Evolutionary conservation across 1,140 invertebrate species (phyloP), one percentile per base, ranked within the genome.

Genomic region (Drosophila bocqueti): DNA sequence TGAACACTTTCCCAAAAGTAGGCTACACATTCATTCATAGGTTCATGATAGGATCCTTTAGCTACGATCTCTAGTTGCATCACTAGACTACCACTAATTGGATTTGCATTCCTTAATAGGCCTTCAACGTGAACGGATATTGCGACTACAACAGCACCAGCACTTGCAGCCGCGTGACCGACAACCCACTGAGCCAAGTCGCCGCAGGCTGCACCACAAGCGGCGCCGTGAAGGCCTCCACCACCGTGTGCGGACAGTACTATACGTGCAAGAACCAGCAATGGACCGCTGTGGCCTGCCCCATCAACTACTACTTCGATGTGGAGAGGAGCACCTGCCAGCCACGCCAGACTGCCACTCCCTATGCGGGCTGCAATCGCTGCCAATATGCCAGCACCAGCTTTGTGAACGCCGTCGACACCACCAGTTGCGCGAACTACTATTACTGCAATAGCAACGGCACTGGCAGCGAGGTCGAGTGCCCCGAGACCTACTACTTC

Each of bases 401-500:
- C 0, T 87, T 77, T 10, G 84, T 72, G 9, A 87, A 87, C 65
- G 65, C 64, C 34, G 80, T 83, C 1, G 24, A 67, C 18, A 15
- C 2, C 4, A 13, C 36, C 1, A 11, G 7, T 24, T 87, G 83
- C 43, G 15, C 11, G 6, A n/a, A 13, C 4, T 87, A 83, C 40
- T 76, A 64, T 16, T 83, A 75, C 11, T 87, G 83, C 65, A 64
- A 40, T 10, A 45, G 47, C 4, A 36, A 71, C 11, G 76, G 72
- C 3, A 0, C 4, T 0, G 46, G 40, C 50, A 36, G 21, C 4
- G 3, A 1, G 42, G 8, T 8, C 0, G 0, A 0, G 0, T 87
- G 83, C 46, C 6, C 34, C 1, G 0, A 0, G 0, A 0, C 0
- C 0, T 16, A 3, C 9, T 87, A 18, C 43, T 87, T 87, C 47